Conservation (phyloP, 2,797 vertebrate species). For the Chloroceryle amazona region DNA sequence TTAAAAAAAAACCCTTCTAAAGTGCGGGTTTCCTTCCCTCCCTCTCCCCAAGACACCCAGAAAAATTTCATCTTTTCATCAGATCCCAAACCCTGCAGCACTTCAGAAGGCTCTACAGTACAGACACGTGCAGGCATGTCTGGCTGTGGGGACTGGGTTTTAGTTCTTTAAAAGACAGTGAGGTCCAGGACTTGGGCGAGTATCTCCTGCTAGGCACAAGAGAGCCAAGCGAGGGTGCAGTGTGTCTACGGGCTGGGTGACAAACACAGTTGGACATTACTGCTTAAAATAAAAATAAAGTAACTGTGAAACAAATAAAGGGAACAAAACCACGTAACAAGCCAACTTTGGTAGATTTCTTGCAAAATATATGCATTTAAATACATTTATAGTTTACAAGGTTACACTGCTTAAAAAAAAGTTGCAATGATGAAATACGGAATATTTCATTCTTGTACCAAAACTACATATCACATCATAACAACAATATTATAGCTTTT, state of each 20-base stretch:
- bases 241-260: neutral
- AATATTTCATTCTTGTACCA: constrained; percentile 72
- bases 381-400: constrained; percentile 50
- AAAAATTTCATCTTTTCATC: neutral
- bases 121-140: fast-evolving
- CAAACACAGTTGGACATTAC: neutral
- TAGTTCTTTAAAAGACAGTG: neutral
- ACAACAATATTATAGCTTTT: neutral
- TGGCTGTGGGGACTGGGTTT: fast-evolving
- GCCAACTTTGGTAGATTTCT: constrained; percentile 57
- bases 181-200: neutral
- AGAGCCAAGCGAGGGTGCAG: neutral
- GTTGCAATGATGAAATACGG: constrained; percentile 38
- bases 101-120: neutral
- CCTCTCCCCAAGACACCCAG: neutral
- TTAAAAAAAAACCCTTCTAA: neutral
- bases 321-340: neutral
- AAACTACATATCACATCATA: constrained; percentile 37
- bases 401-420: constrained; percentile 20
- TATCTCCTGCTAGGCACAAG: neutral
- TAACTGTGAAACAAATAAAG: constrained; percentile 13
- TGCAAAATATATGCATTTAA: constrained; percentile 68
- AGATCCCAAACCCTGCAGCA: neutral
- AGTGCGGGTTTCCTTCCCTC: neutral
- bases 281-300: neutral